These are phyloP conservation scores for Petroica traversi DNA, from an alignment of 2,113 vertebrate genomes.

Conservation along the genomic window DNA sequence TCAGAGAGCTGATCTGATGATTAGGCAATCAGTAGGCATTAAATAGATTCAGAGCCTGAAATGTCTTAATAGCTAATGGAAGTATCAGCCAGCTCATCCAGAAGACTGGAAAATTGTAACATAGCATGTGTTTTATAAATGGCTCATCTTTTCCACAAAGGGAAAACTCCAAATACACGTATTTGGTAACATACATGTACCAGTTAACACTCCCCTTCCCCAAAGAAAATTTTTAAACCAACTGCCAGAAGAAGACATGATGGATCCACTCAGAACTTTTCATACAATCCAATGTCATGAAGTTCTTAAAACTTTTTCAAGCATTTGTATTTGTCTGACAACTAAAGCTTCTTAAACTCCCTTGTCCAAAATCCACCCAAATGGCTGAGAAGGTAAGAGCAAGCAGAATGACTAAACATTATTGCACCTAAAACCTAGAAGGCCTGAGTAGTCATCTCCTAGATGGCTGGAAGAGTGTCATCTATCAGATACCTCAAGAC, in stretches of 20 bases:
- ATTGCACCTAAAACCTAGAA: background rate
- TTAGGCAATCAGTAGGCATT: background rate
- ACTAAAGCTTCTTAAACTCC: background rate
- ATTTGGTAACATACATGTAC: background rate
- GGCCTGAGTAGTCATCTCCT: background rate
- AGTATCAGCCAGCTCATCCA: background rate
- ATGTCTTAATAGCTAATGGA: background rate
- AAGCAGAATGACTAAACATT: background rate
- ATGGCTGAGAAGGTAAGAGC: rapidly evolving
- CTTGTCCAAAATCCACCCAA: background rate
- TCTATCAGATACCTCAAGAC: background rate
- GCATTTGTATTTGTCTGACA: background rate
- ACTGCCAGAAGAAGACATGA: background rate
- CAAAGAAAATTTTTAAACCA: rapidly evolving
- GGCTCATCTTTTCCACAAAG: background rate
- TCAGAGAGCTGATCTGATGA: background rate
- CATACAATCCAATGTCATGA: background rate
- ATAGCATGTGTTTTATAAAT: background rate
- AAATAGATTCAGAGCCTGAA: background rate
- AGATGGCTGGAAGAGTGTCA: background rate
- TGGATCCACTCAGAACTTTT: background rate
- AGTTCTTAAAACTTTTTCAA: background rate
- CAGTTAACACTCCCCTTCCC: background rate
- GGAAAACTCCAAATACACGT: rapidly evolving
- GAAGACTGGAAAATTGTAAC: background rate